A percentile compares a stretch with the other conserved stretches of the same genome.
phyloP scores from a whole-genome alignment of 2,113 vertebrate species.

The Regulus satrapa region DNA sequence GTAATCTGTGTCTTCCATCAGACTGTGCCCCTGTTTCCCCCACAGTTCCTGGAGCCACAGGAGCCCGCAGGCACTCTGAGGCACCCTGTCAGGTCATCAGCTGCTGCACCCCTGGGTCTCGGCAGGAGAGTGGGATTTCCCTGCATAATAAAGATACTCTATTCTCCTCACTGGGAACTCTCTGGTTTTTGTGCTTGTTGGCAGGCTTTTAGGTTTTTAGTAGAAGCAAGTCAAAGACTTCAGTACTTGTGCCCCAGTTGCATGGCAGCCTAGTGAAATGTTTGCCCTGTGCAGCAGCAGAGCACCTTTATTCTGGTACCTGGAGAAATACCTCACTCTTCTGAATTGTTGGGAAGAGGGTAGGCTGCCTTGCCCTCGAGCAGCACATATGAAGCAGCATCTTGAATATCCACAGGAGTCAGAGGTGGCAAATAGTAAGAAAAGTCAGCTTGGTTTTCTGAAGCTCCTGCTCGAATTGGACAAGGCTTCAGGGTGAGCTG shows the following conservation, averaged over 20 bases:
- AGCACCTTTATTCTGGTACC: background rate
- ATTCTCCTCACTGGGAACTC: background rate
- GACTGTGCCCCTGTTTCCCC: background rate
- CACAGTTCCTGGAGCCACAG: fast-evolving
- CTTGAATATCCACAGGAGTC: background rate
- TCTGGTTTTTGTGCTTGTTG: background rate
- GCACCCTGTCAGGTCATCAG: background rate
- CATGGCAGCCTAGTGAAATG: background rate
- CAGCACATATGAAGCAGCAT: background rate
- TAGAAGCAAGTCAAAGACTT: background rate
- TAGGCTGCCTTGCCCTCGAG: background rate
- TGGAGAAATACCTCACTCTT: background rate
- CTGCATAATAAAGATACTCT: background rate
- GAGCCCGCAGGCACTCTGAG: fast-evolving
- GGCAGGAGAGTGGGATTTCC: background rate
- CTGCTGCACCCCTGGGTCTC: background rate
- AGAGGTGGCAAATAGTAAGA: background rate
- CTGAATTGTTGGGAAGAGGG: background rate
- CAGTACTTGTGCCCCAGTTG: fast-evolving
- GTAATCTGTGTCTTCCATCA: background rate
- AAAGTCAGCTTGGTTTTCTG: background rate
- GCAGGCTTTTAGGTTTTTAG: background rate
- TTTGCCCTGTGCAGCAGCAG: background rate
- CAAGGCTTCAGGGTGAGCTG: background rate
- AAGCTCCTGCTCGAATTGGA: background rate